Percentiles rank a stretch among this genome's conserved stretches.
Evolutionary conservation across 2,888 invertebrate species (phyloP).

Genomic region (Mystacides longicornis): DNA sequence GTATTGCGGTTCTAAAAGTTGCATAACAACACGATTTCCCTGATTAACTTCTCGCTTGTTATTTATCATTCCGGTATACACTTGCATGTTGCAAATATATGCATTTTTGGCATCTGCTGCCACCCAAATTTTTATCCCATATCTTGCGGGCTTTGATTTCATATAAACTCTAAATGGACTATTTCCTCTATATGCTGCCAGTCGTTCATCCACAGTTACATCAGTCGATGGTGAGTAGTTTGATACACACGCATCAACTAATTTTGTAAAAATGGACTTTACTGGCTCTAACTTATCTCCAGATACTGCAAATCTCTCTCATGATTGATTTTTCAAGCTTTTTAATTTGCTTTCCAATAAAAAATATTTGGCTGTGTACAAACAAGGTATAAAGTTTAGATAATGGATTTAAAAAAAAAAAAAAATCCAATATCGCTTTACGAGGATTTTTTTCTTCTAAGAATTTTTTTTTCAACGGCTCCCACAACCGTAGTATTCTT

Average conservation of each 20-base stretch:
- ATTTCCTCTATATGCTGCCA: slow-evolving; percentile 18
- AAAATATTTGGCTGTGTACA: too few species aligned
- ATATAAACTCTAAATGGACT: slow-evolving; percentile 23
- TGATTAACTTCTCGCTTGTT: slow-evolving; percentile 16
- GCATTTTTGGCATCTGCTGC: slow-evolving; percentile 12
- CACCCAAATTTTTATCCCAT: slow-evolving; percentile 19
- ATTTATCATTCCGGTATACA: slow-evolving; percentile 11
- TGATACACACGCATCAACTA: not conserved
- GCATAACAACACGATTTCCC: slow-evolving; percentile 15
- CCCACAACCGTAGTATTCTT: too few species aligned
- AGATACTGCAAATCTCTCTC: slow-evolving; percentile 4
- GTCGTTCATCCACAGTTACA: slow-evolving; percentile 19
- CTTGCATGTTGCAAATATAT: slow-evolving; percentile 15
- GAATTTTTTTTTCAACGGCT: too few species aligned
- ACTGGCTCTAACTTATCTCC: slow-evolving; percentile 6
- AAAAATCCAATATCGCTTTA: too few species aligned
- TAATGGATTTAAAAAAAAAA: too few species aligned
- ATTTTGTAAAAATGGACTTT: slow-evolving; percentile 5
- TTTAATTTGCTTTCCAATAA: too few species aligned
- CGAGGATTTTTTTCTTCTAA: too few species aligned
- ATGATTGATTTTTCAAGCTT: too few species aligned
- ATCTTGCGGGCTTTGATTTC: slow-evolving; percentile 18
- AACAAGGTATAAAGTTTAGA: too few species aligned
- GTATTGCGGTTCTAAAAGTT: slow-evolving; percentile 13
- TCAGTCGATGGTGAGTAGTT: slow-evolving; percentile 12